Conservation (phyloP, 2,113 vertebrate genomes). For the Ia io region DNA sequence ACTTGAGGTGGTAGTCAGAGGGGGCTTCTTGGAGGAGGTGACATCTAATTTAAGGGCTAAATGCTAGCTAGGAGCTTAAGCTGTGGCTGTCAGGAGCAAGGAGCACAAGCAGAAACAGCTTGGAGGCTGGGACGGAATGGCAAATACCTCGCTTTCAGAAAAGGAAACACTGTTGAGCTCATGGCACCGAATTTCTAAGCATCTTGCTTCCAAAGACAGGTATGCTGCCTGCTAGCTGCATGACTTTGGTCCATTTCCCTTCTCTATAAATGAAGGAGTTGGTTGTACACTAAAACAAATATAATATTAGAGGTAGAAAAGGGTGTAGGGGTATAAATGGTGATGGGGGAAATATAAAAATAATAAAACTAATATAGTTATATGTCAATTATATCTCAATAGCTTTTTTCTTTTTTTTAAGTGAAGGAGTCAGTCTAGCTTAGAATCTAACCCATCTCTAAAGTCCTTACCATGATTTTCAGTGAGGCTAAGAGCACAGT, state of each 20-base stretch:
- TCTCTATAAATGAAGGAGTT: background rate
- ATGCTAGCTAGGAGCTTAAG: background rate
- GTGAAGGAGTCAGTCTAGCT: background rate
- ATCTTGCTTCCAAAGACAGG: constrained; percentile 15
- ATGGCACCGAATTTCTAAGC: background rate
- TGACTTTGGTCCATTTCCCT: background rate
- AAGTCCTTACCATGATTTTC: background rate
- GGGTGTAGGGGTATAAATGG: background rate
- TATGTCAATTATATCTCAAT: background rate
- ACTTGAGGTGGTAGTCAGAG: background rate
- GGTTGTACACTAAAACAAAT: background rate
- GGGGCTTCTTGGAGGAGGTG: background rate
- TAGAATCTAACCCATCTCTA: constrained; percentile 6
- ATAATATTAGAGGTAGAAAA: background rate
- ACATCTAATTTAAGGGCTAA: background rate
- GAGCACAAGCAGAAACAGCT: background rate
- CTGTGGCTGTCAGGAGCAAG: background rate
- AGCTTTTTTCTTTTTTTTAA: background rate
- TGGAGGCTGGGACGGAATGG: background rate
- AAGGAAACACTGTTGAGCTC: background rate
- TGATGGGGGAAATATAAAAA: background rate
- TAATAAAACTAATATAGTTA: background rate
- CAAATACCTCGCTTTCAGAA: background rate
- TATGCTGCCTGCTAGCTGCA: background rate
- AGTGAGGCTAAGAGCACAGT: background rate